phyloP scores from a whole-genome alignment of 35 echinoderm and acorn worm genomes.

The Anneissia japonica region DNA sequence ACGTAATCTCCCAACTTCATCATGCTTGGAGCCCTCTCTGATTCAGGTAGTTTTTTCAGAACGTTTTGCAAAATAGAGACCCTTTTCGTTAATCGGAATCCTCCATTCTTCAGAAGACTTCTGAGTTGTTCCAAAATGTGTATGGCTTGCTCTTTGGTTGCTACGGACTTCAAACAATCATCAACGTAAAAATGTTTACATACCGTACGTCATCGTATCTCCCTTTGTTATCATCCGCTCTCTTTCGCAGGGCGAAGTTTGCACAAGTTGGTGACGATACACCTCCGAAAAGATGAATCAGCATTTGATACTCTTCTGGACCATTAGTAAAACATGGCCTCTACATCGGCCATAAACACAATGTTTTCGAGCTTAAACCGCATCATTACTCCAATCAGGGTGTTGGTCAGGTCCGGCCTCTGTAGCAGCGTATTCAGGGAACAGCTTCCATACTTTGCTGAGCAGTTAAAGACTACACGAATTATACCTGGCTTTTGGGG shows the following conservation, averaged over 20 bases:
- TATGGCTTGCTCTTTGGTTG: not conserved
- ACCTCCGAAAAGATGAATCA: not conserved
- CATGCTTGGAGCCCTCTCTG: not conserved
- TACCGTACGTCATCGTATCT: not conserved
- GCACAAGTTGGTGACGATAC: not conserved
- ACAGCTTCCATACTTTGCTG: slow-evolving; percentile 29
- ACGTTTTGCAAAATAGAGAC: not conserved
- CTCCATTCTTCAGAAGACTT: not conserved
- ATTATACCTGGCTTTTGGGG: slow-evolving; percentile 36
- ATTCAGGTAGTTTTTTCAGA: not conserved
- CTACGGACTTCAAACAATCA: not conserved
- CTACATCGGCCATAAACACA: not conserved
- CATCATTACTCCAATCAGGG: slow-evolving; percentile 36
- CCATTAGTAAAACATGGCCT: not conserved
- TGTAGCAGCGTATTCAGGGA: slow-evolving; percentile 33
- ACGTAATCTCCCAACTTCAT: not conserved
- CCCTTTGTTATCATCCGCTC: not conserved
- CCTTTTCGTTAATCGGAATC: not conserved
- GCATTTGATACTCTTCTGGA: not conserved
- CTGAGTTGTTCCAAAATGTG: not conserved
- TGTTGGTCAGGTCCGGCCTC: slow-evolving; percentile 40
- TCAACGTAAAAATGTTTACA: not conserved
- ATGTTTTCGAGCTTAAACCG: slow-evolving; percentile 5
- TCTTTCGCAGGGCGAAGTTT: not conserved
- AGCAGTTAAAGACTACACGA: slow-evolving; percentile 33